A percentile compares a stretch with the other conserved stretches of the same genome.
Evolutionary conservation across 2,113 vertebrate species (phyloP).

Genomic region (Rhinolophus ferrumequinum): DNA sequence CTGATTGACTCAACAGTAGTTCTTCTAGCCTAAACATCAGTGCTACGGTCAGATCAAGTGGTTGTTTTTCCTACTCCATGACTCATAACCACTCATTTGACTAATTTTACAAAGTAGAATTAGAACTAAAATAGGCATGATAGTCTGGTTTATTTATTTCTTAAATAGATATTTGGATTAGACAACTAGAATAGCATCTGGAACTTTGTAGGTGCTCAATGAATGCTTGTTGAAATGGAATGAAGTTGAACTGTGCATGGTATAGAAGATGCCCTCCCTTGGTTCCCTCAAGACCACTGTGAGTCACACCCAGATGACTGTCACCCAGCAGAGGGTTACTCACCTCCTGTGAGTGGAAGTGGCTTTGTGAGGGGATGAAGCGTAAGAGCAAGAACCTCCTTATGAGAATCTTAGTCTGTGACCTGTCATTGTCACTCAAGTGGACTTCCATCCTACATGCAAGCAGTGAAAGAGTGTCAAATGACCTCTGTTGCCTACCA

Average conservation of each 20-base stretch:
- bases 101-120: neutral
- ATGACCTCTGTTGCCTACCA: neutral
- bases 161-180: neutral
- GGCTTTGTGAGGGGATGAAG: neutral
- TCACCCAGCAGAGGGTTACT: neutral
- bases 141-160: constrained; percentile 19
- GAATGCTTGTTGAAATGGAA: neutral
- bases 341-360: neutral
- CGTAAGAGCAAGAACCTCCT: neutral
- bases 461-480: neutral
- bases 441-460: neutral
- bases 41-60: neutral
- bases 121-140: neutral
- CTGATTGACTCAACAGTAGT: neutral
- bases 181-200: neutral
- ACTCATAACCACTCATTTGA: neutral
- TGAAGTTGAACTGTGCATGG: neutral
- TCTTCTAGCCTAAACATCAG: neutral
- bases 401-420: neutral
- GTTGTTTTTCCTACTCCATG: neutral
- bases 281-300: neutral
- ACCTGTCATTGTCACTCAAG: neutral
- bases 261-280: neutral
- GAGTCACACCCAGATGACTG: neutral
- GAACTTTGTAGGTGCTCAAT: neutral